Base-by-base conservation (phyloP, 2,797 vertebrate species). In the Sebastolobus altivelis region DNA sequence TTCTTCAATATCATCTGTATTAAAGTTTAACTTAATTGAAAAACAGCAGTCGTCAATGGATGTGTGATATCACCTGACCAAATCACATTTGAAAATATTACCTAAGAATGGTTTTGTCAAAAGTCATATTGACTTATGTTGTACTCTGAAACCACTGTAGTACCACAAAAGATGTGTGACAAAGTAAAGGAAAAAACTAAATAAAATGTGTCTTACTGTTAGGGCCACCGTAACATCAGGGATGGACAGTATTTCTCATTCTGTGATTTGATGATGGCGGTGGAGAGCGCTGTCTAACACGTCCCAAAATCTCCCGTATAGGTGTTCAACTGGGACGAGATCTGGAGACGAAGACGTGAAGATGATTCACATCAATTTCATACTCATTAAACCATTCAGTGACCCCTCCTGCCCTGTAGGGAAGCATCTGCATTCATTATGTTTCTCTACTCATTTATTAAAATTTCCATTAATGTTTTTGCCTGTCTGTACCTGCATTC, bases 361-460 rank as follows among this genome's bases (percentile, higher is more conserved):
- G 46, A 49, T 63, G 20, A 62, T 49, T 75, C 70, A 3, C 33
- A 46, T 66, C 12, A 49, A 16, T 66, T 78, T 72, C 49, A 60
- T 14, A 2, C 49, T 54, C 62, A 75, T 75, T 72, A 69, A 82
- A 38, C 29, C 38, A 27, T 29, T 35, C 43, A 35, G 14, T 71
- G 79, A 52, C 61, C 52, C 20, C 7, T 54, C 1, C 0, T 14
- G 38, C 55, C 13, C 75, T 11, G 9, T 7, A 40, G 20, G 29
- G n/a, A 60, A 55, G 16, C 40, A 61, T 52, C 8, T 38, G 49
- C 70, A 71, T 66, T 68, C 55, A 54, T 49, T 49, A 49, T 22
- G 5, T 65, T 59, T 63, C 56, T 56, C 14, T 1, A 3, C 8
- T 49, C 13, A 38, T 16, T 11, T 49, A 38, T 73, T 55, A 60